These are phyloP conservation scores for Hoplias malabaricus DNA, from an alignment of 2,113 vertebrate genomes.

Conservation along the genomic window DNA sequence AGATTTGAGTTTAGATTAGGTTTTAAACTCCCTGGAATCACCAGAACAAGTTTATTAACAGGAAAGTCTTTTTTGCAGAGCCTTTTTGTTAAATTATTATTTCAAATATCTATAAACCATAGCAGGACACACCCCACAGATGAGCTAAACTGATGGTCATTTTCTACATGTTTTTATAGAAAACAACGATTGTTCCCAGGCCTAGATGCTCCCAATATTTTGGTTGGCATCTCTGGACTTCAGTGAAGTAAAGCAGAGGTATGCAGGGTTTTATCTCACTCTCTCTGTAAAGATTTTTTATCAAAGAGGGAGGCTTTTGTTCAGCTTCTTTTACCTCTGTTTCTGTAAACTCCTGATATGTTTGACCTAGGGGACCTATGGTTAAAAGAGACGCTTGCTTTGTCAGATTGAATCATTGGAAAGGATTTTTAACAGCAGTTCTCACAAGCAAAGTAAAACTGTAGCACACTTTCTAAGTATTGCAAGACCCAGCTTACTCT, in stretches of 20 bases:
- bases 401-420: neutral
- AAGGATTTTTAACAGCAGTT: neutral
- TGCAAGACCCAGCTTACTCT: slow-evolving; percentile 1
- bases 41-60: neutral
- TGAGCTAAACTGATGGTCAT: too few relatives aligned
- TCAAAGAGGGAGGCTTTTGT: neutral
- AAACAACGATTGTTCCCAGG: too few relatives aligned
- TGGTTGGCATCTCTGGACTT: too few relatives aligned
- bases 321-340: neutral
- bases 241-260: neutral
- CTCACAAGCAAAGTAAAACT: neutral
- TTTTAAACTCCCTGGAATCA: neutral
- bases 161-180: too few relatives aligned
- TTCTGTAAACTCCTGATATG: neutral
- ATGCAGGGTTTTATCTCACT: neutral
- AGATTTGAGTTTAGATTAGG: neutral
- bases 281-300: neutral
- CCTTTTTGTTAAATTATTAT: too few relatives aligned
- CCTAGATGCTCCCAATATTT: too few relatives aligned
- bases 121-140: too few relatives aligned
- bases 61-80: too few relatives aligned
- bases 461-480: neutral
- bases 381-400: neutral
- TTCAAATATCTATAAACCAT: too few relatives aligned
- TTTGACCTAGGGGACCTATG: neutral